phyloP scores from a whole-genome alignment of 2,797 vertebrate species.

The Staurois parvus region DNA sequence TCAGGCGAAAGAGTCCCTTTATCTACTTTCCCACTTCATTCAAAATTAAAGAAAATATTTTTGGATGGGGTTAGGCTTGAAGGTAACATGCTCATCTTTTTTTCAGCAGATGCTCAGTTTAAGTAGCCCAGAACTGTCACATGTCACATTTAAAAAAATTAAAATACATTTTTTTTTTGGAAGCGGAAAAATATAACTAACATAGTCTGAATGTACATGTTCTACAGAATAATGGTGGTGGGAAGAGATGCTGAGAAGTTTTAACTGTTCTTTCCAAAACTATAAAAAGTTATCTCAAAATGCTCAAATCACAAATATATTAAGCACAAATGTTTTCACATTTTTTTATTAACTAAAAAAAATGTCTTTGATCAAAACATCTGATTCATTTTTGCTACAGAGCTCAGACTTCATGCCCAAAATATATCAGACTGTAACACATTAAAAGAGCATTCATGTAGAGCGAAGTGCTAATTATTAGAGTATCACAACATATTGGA shows the following conservation, averaged over 20 bases:
- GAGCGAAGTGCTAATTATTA: conserved; percentile 7
- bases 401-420: conserved; percentile 28
- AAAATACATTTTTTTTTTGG: too few relatives aligned
- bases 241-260: conserved; percentile 33
- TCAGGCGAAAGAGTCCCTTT: too few relatives aligned
- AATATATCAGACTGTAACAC: conserved; percentile 24
- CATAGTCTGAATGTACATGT: background rate
- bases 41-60: too few relatives aligned
- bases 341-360: conserved; percentile 46
- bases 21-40: too few relatives aligned
- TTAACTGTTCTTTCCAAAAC: conserved; percentile 46
- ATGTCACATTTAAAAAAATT: too few relatives aligned
- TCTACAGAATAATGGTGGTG: conserved; percentile 29
- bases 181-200: too few relatives aligned
- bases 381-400: conserved; percentile 48
- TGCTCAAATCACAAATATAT: conserved; percentile 47
- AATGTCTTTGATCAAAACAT: conserved; percentile 32
- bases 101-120: too few relatives aligned
- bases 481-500: conserved; percentile 26
- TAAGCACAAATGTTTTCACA: conserved; percentile 57
- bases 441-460: conserved; percentile 35
- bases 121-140: too few relatives aligned
- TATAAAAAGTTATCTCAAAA: conserved; percentile 36
- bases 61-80: too few relatives aligned
- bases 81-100: too few relatives aligned